Conservation (phyloP, 2,888 invertebrate species). For the Margaritifera margaritifera region DNA sequence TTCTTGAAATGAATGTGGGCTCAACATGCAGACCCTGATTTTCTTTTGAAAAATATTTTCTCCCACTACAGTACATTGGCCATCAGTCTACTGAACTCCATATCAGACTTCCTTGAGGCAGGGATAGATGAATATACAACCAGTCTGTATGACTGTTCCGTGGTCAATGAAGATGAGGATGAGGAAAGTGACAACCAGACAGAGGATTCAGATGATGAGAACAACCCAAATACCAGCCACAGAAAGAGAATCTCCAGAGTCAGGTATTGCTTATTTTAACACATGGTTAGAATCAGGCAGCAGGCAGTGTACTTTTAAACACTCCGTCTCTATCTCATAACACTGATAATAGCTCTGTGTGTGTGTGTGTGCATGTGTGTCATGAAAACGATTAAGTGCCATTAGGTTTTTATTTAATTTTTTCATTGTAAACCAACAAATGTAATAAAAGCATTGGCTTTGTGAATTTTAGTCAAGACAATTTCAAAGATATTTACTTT, state of each 20-base stretch:
- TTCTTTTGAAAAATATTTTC: background rate
- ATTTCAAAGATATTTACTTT: no score
- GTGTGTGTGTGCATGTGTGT: no score
- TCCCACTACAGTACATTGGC: slow-evolving; percentile 75
- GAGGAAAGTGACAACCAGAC: slow-evolving; percentile 17
- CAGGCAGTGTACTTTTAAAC: no score
- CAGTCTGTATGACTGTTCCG: slow-evolving; percentile 64
- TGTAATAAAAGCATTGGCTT: no score
- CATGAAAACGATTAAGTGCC: no score
- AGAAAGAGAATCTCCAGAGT: slow-evolving; percentile 19
- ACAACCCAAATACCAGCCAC: slow-evolving; percentile 10
- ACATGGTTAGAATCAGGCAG: no score
- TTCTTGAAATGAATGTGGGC: background rate
- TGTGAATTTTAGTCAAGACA: no score
- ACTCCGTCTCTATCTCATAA: no score
- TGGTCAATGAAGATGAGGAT: slow-evolving; percentile 39
- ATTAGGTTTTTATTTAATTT: no score
- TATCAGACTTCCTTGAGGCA: slow-evolving; percentile 75
- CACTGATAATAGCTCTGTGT: no score
- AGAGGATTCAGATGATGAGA: slow-evolving; percentile 33
- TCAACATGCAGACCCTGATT: background rate
- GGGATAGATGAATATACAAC: slow-evolving; percentile 73
- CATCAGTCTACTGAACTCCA: slow-evolving; percentile 75
- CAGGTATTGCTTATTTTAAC: slow-evolving; percentile 8
- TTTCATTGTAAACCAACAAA: no score